Evolutionary conservation across 2,113 vertebrate genomes (phyloP).

Genomic region (Hippocampus abdominalis): DNA sequence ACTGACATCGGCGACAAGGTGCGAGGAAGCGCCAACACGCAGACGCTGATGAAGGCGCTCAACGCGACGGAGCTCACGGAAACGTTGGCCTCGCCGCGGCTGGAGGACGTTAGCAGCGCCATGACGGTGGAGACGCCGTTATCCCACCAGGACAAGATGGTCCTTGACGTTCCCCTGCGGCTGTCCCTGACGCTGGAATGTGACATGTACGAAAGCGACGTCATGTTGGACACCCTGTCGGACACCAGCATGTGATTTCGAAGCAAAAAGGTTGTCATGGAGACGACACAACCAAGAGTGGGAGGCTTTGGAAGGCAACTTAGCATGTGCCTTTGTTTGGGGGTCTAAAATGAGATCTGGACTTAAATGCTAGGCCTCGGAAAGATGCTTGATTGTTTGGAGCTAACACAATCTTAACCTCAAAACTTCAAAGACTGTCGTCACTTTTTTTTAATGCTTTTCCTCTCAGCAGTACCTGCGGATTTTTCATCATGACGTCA

Average conservation of each 20-base stretch:
- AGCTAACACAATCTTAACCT: conserved; percentile 26
- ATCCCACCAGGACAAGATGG: conserved; percentile 77
- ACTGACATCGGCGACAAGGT: conserved; percentile 96
- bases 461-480: conserved; percentile 64
- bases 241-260: conserved; percentile 87
- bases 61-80: conserved; percentile 83
- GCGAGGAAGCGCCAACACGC: conserved; percentile 83
- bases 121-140: conserved; percentile 80
- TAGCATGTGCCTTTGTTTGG: conserved; percentile 37
- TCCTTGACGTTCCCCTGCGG: conserved; percentile 78
- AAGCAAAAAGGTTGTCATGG: conserved; percentile 28
- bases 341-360: conserved; percentile 19
- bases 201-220: conserved; percentile 96
- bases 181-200: conserved; percentile 89
- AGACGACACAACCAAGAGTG: conserved; percentile 25
- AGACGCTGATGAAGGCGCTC: conserved; percentile 90
- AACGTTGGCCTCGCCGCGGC: conserved; percentile 72
- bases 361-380: conserved; percentile 26
- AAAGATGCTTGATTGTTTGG: conserved; percentile 29
- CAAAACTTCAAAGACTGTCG: conserved; percentile 30
- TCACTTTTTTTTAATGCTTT: conserved; percentile 38
- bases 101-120: conserved; percentile 78
- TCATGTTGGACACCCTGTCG: conserved; percentile 97
- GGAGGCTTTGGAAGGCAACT: conserved; percentile 44
- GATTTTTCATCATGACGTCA: conserved; percentile 69